Evolutionary conservation across 2,113 vertebrate genomes (phyloP), one percentile per base, ranked within the genome.

Genomic region (Mobula birostris): DNA sequence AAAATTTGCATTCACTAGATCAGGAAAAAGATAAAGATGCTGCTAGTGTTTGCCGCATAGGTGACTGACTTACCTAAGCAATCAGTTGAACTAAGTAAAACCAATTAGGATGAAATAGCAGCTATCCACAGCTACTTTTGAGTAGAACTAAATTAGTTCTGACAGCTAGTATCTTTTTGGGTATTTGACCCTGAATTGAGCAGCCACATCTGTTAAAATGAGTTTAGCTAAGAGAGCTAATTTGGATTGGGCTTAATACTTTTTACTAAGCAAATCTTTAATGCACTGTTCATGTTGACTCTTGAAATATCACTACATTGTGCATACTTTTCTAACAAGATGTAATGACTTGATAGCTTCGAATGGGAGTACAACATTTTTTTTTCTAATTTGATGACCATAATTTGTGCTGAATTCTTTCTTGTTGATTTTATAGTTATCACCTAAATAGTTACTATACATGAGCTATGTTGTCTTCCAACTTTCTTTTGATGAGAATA

Each of bases 121-220:
- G 27, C 21, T 48, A 27, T 70, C 68, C 90, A 92, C 66, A 72
- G 68, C 17, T 72, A 21, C 70, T 17, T 76, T 74, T 74, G 40
- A 76, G 70, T 56, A 48, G 40, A 93, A 74, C 27, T 93, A 74
- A 90, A 93, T 93, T 93, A 74, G 21, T 93, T 93, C 70, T 93
- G 91, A 93, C 91, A 93, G 70, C 91, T 93, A 7, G 36, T 93
- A 48, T 76, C 91, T 93, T 93, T 56, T 40, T 93, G 70, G 36
- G 70, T 70, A 74, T 76, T 56, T 93, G 91, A 93, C 91, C 91
- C 70, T 93, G 91, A 48, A 70, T 74, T 76, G 24, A 93, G 74
- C 70, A 56, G 68, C 24, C 70, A 48, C 91, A 93, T 70, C 91
- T 93, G 70, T 70, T 93, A 48, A 76, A 40, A 93, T 93, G 21